Evolutionary conservation across 2,888 invertebrate genomes (phyloP).

Genomic region (Drosophila hawaiiensis): DNA sequence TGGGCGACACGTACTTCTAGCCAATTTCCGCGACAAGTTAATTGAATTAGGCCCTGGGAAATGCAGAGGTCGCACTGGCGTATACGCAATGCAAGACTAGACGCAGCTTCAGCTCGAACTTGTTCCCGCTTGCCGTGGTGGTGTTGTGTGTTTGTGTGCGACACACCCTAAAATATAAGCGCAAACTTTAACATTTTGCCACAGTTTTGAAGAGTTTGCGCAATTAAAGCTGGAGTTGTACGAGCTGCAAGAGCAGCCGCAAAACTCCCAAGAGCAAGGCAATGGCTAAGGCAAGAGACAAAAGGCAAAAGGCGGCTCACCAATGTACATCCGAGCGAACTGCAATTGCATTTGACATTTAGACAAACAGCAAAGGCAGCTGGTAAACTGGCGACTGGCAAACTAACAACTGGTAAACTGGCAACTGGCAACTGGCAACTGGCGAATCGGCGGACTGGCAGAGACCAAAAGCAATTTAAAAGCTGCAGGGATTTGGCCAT

Average conservation of each 20-base stretch:
- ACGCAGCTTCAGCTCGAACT: conserved; percentile 14
- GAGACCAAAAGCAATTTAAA: conserved; percentile 71
- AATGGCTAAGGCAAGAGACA: conserved; percentile 13
- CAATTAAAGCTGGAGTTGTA: conserved; percentile 65
- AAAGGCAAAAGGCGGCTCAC: conserved; percentile 33
- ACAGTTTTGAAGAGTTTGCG: conserved; percentile 46
- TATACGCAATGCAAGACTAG: conserved; percentile 61
- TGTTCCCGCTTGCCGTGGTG: conserved; percentile 29
- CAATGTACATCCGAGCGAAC: conserved; percentile 65
- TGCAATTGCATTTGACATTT: conserved; percentile 80
- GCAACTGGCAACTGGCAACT: conserved; percentile 50
- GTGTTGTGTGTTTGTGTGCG: conserved; percentile 3
- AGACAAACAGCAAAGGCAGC: conserved; percentile 65
- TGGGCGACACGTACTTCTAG: conserved; percentile 61
- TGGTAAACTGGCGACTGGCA: conserved; percentile 42
- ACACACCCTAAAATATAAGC: conserved; percentile 33
- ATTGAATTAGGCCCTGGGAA: conserved; percentile 70
- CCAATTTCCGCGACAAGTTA: conserved; percentile 74
- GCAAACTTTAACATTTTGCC: conserved; percentile 70
- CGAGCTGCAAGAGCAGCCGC: conserved; percentile 12
- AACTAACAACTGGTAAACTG: conserved; percentile 32
- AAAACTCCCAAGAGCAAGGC: conserved; percentile 54
- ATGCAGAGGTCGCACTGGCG: conserved; percentile 26
- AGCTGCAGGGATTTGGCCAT: conserved; percentile 82
- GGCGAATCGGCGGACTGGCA: conserved; percentile 37